A percentile compares a stretch with the other conserved stretches of the same genome.
Evolutionary conservation across 2,113 vertebrate species (phyloP).

Genomic region (Bos javanicus): DNA sequence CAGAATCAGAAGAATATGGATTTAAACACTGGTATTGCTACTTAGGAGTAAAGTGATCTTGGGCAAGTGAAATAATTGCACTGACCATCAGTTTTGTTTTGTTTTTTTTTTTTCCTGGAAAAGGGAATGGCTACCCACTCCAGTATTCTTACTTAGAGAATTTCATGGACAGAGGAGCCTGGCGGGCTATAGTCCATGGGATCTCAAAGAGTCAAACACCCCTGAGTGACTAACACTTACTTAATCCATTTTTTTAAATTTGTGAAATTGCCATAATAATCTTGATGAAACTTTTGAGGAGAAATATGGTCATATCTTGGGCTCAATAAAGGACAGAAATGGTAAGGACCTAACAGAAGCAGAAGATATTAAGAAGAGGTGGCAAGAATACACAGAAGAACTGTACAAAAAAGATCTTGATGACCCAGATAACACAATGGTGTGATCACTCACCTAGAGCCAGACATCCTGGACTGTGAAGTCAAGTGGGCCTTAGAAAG

Average conservation of each 20-base stretch:
- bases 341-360: neutral
- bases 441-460: neutral
- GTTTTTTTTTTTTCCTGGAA: neutral
- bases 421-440: neutral
- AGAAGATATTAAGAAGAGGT: neutral
- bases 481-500: neutral
- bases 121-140: neutral
- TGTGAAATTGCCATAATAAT: conserved; percentile 12
- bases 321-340: neutral
- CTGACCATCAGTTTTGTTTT: neutral
- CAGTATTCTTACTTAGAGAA: neutral
- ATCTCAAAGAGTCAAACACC: neutral
- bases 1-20: neutral
- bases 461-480: neutral
- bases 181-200: neutral
- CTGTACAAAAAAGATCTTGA: neutral
- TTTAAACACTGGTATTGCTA: neutral
- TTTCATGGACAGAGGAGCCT: neutral
- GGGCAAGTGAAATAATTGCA: neutral
- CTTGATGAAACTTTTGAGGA: neutral
- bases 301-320: neutral
- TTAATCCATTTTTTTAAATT: neutral
- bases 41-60: neutral
- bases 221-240: neutral
- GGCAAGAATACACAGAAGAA: neutral